These are phyloP conservation scores for Notarius lentiginosus DNA, from an alignment of 2,113 vertebrate genomes.

Conservation along the genomic window DNA sequence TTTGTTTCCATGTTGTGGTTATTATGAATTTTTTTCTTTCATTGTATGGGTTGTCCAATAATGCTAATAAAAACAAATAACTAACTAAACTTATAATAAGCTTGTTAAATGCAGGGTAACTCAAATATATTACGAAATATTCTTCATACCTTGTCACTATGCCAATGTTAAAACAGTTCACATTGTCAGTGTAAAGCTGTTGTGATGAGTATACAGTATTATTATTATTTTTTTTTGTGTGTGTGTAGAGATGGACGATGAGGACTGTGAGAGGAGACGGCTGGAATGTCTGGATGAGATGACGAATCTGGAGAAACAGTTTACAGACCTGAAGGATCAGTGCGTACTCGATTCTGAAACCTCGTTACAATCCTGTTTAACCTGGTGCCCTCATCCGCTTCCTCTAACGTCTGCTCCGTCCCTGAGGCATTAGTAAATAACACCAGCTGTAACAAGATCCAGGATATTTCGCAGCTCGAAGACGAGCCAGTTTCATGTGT, in stretches of 20 bases:
- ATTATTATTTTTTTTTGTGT: too few species aligned
- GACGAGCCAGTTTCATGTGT: background rate
- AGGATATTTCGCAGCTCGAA: background rate
- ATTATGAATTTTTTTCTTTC: too few species aligned
- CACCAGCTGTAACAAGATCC: background rate
- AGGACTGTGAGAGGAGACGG: constrained; percentile 97
- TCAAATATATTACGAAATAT: too few species aligned
- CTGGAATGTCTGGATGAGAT: constrained; percentile 99
- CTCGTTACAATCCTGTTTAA: background rate
- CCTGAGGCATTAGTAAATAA: background rate
- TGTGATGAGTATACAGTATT: background rate
- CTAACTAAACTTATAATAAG: too few species aligned
- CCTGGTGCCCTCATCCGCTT: background rate
- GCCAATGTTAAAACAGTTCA: background rate
- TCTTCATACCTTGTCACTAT: background rate
- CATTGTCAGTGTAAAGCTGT: background rate
- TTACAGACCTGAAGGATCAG: constrained; percentile 99
- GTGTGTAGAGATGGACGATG: constrained; percentile 93
- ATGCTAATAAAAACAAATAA: too few species aligned
- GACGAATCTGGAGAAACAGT: constrained; percentile 98
- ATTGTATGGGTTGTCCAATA: too few species aligned
- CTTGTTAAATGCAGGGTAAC: too few species aligned
- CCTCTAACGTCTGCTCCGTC: background rate
- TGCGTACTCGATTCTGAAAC: constrained; percentile 70
- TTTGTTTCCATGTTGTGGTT: too few species aligned